Conservation (phyloP, 2,888 invertebrate species). For the Scrobipalpa atriplicella region DNA sequence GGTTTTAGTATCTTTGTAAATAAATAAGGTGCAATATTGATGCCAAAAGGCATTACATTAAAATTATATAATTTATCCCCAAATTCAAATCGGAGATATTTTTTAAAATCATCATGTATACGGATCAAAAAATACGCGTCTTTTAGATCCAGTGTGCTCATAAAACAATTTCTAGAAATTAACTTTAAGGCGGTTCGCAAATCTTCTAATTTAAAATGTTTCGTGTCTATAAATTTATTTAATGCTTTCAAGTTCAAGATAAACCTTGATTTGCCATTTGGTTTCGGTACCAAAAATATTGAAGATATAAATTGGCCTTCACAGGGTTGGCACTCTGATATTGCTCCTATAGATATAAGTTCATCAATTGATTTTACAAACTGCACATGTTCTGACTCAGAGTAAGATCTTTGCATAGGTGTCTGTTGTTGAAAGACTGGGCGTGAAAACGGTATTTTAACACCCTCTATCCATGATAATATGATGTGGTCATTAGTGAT, state of each 20-base stretch:
- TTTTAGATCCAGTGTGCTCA: not conserved
- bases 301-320: conserved; percentile 22
- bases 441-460: conserved; percentile 12
- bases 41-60: not conserved
- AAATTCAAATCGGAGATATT: not conserved
- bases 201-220: conserved; percentile 17
- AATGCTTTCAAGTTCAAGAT: not conserved
- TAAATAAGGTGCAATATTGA: not conserved
- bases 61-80: not conserved
- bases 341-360: conserved; percentile 19
- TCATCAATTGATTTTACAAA: conserved; percentile 11
- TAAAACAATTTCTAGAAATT: not conserved
- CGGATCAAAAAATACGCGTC: not conserved
- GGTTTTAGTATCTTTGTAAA: not conserved
- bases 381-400: conserved; percentile 1
- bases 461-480: conserved; percentile 32
- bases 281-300: conserved; percentile 10
- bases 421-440: not conserved
- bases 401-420: not conserved
- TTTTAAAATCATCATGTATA: too few relatives aligned
- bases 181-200: not conserved
- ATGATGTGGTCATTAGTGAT: conserved; percentile 33
- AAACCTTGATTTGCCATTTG: conserved; percentile 14
- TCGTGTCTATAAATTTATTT: not conserved
- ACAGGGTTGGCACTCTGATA: conserved; percentile 14